Evolutionary conservation across 2,113 vertebrate genomes (phyloP), one percentile per base, ranked within the genome.

Genomic region (Heterotis niloticus): DNA sequence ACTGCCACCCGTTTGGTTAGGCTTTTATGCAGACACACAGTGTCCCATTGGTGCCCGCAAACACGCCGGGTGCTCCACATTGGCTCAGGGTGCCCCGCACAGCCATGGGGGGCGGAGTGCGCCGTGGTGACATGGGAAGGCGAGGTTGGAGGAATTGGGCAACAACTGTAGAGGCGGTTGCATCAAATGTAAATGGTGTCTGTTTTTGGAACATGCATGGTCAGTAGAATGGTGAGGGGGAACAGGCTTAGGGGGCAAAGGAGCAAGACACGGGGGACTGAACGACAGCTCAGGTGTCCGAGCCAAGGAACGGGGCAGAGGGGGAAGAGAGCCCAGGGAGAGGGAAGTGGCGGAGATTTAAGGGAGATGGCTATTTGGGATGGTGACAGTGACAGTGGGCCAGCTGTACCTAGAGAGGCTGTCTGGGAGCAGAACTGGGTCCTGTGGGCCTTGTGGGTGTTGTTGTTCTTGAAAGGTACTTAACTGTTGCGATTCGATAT

Each of bases 21-120:
- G 90, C 88, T 93, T 93, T 93, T 93, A 92, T 93, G 92, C 88
- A 87, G 84, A 85, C 86, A 86, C 85, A 88, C 87, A 84, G 84
- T 84, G 79, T 68, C 88, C 81, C 83, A 90, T 89, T 87, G 88
- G 87, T 88, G 84, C 82, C 82, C 73, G 81, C 81, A 80, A 84
- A 79, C 75, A 83, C 72, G 79, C 78, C 68, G 74, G 77, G 78
- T 80, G 60, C 57, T 54, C 44, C 85, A 82, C 84, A 93, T 93
- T 93, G 91, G 91, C 85, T 81, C 86, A 80, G 81, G 77, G 28
- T 69, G 12, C 81, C 84, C 81, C 83, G 88, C 83, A 85, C 86
- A 88, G 88, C 18, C 66, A 70, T 60, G 82, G 85, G 71, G 84
- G 85, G 86, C 86, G 84, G 84, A 87, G 86, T 81, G 82, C 82